These are phyloP conservation scores for Pammene aurita DNA, from an alignment of 2,888 invertebrate genomes.

Conservation along the genomic window DNA sequence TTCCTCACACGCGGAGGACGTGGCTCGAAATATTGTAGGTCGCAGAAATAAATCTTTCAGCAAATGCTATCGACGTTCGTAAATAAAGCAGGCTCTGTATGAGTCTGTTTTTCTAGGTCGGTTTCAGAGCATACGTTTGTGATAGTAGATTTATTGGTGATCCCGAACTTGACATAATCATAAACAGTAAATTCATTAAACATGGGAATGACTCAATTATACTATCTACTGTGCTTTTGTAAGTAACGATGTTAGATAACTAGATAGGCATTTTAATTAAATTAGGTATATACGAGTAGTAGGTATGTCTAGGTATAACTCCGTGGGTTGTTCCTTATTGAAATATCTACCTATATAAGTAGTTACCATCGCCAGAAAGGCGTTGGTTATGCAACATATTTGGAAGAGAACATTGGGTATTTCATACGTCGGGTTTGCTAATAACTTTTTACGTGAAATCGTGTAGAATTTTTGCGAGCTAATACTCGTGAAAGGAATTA, in stretches of 20 bases:
- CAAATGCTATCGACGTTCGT: conserved; percentile 15
- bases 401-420: no score
- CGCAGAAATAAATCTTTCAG: conserved; percentile 32
- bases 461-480: no score
- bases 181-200: conserved; percentile 23
- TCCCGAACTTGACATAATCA: conserved; percentile 38
- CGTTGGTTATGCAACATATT: no score
- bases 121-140: conserved; percentile 38
- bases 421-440: no score
- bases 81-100: conserved; percentile 23
- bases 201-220: conserved; percentile 11
- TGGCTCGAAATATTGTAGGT: conserved; percentile 21
- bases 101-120: conserved; percentile 39
- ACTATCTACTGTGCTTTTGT: conserved; percentile 1
- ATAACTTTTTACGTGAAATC: no score
- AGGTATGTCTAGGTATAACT: no score
- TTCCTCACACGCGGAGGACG: conserved; percentile 36
- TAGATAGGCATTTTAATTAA: background rate
- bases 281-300: no score
- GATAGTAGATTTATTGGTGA: conserved; percentile 39
- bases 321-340: no score
- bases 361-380: no score
- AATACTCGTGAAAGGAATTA: no score
- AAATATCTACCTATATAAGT: no score
- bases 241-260: background rate